phyloP scores from a whole-genome alignment of 2,888 invertebrate genomes.

The Yponomeuta plumbellus region DNA sequence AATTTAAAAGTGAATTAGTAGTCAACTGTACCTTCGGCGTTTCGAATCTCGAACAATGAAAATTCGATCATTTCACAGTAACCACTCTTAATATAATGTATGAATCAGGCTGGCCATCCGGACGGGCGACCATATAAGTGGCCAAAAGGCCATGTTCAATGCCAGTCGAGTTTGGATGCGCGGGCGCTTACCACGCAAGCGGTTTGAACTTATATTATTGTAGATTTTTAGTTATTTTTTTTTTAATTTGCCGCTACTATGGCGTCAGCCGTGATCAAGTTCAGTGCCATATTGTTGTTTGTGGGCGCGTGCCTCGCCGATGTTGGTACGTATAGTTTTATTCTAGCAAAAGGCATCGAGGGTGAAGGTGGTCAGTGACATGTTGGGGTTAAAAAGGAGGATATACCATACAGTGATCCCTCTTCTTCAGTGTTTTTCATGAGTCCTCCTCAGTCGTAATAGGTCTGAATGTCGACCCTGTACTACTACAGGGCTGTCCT shows the following conservation, averaged over 20 bases:
- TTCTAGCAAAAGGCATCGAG: neutral
- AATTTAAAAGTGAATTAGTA: too few relatives aligned
- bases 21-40: neutral
- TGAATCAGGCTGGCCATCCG: conserved; percentile 31
- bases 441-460: too few relatives aligned
- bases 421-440: too few relatives aligned
- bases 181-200: conserved; percentile 43
- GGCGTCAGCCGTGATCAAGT: conserved; percentile 65
- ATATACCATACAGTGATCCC: too few relatives aligned
- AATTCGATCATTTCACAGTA: conserved; percentile 29
- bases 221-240: conserved; percentile 33
- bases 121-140: conserved; percentile 52
- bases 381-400: too few relatives aligned
- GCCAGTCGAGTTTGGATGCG: conserved; percentile 53
- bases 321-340: conserved; percentile 52
- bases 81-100: conserved; percentile 19
- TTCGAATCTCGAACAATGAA: conserved; percentile 7
- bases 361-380: too few relatives aligned
- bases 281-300: conserved; percentile 65
- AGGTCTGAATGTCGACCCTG: too few relatives aligned
- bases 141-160: conserved; percentile 55
- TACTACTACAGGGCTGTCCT: too few relatives aligned
- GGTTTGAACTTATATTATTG: conserved; percentile 26
- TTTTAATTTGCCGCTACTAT: conserved; percentile 43
- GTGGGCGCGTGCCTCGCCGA: conserved; percentile 52